A percentile compares a stretch with the other conserved stretches of the same genome.
Evolutionary conservation across 2,113 vertebrate genomes (phyloP).

Genomic region (Labrus mixtus): DNA sequence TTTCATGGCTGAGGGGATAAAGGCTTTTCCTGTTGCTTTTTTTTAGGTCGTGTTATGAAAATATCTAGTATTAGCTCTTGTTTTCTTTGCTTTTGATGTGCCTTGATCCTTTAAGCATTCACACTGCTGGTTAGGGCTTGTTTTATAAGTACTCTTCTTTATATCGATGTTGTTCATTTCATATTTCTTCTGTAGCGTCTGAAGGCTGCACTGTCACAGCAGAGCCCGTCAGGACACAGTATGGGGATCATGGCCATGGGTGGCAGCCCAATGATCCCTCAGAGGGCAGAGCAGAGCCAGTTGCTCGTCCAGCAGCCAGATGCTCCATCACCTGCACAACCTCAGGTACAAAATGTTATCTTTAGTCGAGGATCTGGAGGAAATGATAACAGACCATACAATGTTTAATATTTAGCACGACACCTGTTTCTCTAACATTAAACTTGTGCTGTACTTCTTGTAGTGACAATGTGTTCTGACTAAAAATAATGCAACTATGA

Average conservation of each 20-base stretch:
- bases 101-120: background rate
- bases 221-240: constrained; percentile 87
- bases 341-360: constrained; percentile 84
- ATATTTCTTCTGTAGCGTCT: constrained; percentile 84
- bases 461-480: constrained; percentile 35
- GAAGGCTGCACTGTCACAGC: constrained; percentile 93
- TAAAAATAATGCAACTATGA: constrained; percentile 66
- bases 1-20: background rate
- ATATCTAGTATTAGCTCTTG: background rate
- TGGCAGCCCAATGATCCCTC: constrained; percentile 92
- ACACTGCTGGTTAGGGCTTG: no score
- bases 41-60: background rate
- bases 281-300: constrained; percentile 94
- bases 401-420: background rate
- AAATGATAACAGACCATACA: background rate
- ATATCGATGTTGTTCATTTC: background rate
- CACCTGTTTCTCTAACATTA: constrained; percentile 14
- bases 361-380: background rate
- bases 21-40: background rate
- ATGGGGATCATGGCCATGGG: constrained; percentile 86
- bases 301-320: constrained; percentile 93
- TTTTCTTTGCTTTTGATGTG: background rate
- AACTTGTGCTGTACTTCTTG: constrained; percentile 14
- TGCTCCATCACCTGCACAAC: constrained; percentile 94
- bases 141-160: background rate